phyloP scores from a whole-genome alignment of 2,113 vertebrate species.

The Ictalurus punctatus region DNA sequence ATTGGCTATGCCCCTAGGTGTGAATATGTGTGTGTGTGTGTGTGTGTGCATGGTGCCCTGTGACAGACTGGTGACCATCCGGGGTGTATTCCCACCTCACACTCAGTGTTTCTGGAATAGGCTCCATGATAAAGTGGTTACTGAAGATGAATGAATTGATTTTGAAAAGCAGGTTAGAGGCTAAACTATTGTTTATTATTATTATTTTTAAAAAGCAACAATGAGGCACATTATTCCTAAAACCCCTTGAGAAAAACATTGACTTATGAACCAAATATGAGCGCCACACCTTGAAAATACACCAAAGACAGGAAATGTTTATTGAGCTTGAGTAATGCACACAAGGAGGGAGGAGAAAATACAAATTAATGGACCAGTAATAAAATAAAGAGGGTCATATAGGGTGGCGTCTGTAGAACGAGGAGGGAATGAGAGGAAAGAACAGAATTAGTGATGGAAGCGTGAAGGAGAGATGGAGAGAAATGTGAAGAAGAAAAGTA shows the following conservation, averaged over 20 bases:
- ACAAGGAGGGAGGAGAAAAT: background rate
- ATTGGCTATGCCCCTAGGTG: background rate
- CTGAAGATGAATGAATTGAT: background rate
- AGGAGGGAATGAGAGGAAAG: background rate
- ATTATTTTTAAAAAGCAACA: background rate
- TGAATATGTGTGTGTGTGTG: background rate
- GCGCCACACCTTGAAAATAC: background rate
- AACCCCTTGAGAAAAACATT: background rate
- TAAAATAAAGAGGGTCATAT: background rate
- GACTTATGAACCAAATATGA: background rate
- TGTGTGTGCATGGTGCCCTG: background rate
- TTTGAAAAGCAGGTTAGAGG: background rate
- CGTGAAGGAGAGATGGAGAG: background rate
- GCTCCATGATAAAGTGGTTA: background rate
- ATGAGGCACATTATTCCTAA: background rate
- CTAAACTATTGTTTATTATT: background rate
- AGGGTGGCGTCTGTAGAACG: background rate
- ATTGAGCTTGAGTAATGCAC: background rate
- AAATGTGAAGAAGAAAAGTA: slow-evolving; percentile 13
- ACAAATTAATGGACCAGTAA: slow-evolving; percentile 24
- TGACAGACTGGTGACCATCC: background rate
- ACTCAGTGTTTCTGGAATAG: background rate
- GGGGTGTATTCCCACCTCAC: background rate
- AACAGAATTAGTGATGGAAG: background rate
- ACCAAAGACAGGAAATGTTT: background rate